Conservation (phyloP, 2,888 invertebrate species). For the Mesorhabditis spiculigera region DNA sequence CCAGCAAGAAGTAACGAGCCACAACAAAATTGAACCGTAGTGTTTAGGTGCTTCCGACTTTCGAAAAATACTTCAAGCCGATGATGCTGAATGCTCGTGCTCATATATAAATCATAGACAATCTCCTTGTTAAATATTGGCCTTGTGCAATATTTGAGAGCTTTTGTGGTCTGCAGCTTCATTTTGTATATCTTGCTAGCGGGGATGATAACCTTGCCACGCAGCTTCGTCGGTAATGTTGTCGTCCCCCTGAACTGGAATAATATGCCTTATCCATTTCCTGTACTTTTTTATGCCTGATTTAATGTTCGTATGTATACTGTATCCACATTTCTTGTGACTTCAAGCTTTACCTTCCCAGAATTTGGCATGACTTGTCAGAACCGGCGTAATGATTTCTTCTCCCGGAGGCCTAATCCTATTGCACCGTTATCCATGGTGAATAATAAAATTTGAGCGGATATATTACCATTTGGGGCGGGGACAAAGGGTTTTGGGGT, state of each 20-base stretch:
- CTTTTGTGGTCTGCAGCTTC: too few relatives aligned
- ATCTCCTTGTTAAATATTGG: too few relatives aligned
- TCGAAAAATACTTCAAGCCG: slow-evolving; percentile 35
- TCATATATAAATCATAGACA: background rate
- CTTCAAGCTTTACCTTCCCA: too few relatives aligned
- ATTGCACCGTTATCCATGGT: background rate
- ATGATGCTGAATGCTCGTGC: slow-evolving; percentile 31
- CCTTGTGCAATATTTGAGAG: too few relatives aligned
- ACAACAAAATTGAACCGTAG: background rate
- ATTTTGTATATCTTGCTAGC: background rate
- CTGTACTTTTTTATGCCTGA: too few relatives aligned
- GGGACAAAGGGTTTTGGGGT: too few relatives aligned
- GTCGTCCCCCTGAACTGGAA: background rate
- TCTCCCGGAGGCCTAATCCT: background rate
- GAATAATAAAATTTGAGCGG: background rate
- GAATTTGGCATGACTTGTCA: too few relatives aligned
- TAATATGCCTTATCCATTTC: background rate
- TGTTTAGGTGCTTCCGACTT: slow-evolving; percentile 30
- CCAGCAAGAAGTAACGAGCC: slow-evolving; percentile 23
- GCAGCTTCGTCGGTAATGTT: background rate
- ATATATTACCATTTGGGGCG: background rate
- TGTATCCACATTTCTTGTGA: too few relatives aligned
- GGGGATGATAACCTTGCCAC: background rate
- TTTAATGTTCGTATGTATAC: too few relatives aligned
- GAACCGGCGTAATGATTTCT: too few relatives aligned